Conservation (phyloP, 2,797 vertebrate genomes). For the Emydoidea blandingii region DNA sequence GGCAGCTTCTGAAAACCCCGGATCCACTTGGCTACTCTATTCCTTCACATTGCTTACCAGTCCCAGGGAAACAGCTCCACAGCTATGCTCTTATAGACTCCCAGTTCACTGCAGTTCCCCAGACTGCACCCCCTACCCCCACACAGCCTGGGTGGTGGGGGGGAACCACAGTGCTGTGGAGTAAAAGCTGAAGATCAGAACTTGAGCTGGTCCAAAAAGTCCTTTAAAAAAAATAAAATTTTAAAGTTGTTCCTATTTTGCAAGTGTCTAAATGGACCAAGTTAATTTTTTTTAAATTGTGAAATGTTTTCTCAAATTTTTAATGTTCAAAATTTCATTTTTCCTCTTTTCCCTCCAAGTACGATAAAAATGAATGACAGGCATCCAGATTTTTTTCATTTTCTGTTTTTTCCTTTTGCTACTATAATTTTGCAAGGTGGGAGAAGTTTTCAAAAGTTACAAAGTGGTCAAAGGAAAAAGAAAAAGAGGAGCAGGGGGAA, state of each 20-base stretch:
- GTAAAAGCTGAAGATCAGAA: background rate
- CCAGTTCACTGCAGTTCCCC: background rate
- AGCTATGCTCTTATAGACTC: background rate
- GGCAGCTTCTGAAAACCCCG: rapidly evolving
- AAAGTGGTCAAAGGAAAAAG: background rate
- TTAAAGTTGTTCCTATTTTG: background rate
- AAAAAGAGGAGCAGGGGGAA: background rate
- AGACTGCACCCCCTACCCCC: background rate
- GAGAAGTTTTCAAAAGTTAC: conserved; percentile 7
- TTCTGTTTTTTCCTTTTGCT: conserved; percentile 1
- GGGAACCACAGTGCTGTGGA: rapidly evolving
- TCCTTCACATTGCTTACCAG: background rate
- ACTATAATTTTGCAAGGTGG: background rate
- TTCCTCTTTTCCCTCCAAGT: background rate
- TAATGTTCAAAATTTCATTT: background rate
- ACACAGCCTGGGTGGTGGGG: background rate
- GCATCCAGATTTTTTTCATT: background rate
- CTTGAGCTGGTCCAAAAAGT: background rate
- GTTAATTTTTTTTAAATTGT: background rate
- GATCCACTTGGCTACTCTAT: background rate
- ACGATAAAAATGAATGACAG: background rate
- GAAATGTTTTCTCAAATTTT: background rate
- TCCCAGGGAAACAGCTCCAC: rapidly evolving
- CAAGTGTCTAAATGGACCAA: background rate
- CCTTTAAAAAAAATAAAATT: background rate